Evolutionary conservation across 2,888 invertebrate species (phyloP).

Genomic region (Dilophus febrilis): DNA sequence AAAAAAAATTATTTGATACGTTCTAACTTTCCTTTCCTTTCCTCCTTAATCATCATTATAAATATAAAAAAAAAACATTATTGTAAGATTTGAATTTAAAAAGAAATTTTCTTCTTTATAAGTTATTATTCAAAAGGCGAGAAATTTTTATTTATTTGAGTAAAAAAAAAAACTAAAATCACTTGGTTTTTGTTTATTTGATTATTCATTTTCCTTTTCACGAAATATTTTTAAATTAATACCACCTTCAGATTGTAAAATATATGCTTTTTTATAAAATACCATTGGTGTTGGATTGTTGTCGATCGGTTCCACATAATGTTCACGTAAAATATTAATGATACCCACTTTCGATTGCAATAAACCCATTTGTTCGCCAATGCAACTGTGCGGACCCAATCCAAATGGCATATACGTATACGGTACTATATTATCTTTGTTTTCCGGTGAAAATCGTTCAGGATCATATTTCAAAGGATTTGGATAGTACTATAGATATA

Average conservation of each 20-base stretch:
- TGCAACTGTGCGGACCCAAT: constrained; percentile 26
- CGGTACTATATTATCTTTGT: constrained; percentile 20
- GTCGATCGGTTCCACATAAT: constrained; percentile 19
- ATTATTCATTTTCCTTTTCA: no score
- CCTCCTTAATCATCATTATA: no score
- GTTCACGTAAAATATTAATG: constrained; percentile 23
- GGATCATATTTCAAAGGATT: constrained; percentile 25
- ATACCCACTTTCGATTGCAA: constrained; percentile 27
- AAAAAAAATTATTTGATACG: no score
- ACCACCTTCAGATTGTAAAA: constrained; percentile 24
- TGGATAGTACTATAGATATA: constrained; percentile 19
- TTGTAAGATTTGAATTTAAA: no score
- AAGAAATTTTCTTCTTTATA: no score
- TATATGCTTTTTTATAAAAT: constrained; percentile 22
- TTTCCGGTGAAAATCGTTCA: constrained; percentile 25
- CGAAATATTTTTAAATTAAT: constrained; percentile 21
- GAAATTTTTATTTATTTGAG: no score
- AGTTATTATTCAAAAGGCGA: no score
- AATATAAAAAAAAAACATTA: no score
- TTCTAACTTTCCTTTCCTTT: no score
- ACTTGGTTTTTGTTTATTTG: no score
- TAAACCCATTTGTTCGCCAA: constrained; percentile 25
- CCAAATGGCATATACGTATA: constrained; percentile 30
- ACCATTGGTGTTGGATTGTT: constrained; percentile 19
- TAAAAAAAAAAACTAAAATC: no score